A percentile compares a stretch with the other conserved stretches of the same genome.
Conservation (phyloP, 2,113 vertebrate species). For the Chaetodon trifascialis region DNA sequence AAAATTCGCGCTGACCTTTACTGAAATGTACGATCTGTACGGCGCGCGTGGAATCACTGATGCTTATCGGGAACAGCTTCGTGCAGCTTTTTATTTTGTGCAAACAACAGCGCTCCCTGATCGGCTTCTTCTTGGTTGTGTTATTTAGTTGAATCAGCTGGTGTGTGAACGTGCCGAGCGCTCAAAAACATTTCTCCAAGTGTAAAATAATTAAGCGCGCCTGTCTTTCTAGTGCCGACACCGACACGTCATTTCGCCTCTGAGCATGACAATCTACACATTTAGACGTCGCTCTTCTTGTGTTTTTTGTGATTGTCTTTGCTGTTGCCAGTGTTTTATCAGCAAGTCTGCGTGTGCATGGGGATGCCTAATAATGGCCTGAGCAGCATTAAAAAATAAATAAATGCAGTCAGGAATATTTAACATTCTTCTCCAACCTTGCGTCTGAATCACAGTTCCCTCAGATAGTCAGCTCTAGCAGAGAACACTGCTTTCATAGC, state of each 20-base stretch:
- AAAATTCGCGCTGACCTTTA: background rate
- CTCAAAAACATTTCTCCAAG: background rate
- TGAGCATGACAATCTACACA: background rate
- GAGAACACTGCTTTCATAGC: slow-evolving; percentile 20
- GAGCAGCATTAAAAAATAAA: background rate
- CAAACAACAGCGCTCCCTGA: background rate
- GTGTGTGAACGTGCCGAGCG: background rate
- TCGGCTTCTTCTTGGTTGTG: background rate
- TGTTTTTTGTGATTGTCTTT: background rate
- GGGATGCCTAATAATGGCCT: background rate
- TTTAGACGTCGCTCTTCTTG: background rate
- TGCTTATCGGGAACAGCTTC: background rate
- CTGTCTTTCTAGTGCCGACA: no score
- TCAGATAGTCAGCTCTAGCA: slow-evolving; percentile 24
- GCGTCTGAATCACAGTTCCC: slow-evolving; percentile 21
- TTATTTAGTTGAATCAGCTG: background rate
- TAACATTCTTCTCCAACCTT: slow-evolving; percentile 29
- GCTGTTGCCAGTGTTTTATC: slow-evolving; percentile 1
- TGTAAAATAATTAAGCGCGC: no score
- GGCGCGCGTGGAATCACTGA: background rate
- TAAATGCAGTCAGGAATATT: background rate
- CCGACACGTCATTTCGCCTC: background rate
- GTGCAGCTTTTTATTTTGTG: background rate
- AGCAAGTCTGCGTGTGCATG: background rate
- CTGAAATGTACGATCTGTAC: background rate